Evolutionary conservation across 2,888 invertebrate genomes (phyloP).

Genomic region (Hirtodrosophila confusa): DNA sequence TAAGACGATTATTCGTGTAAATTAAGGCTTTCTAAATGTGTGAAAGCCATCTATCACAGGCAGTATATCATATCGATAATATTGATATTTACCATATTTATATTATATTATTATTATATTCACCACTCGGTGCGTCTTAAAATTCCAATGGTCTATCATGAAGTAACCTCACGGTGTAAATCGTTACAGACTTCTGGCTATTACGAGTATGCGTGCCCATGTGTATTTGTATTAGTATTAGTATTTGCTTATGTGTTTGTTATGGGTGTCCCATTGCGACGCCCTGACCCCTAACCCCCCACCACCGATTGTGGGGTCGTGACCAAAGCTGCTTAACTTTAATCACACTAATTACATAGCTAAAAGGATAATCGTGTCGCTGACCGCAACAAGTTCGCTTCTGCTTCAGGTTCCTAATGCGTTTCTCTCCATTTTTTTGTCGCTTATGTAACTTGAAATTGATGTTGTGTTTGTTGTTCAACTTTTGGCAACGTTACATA

Average conservation of each 20-base stretch:
- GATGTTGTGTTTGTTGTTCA: background rate
- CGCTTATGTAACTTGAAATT: conserved; percentile 1
- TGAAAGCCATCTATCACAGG: too few species aligned
- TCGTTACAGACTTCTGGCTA: conserved; percentile 4
- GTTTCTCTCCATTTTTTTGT: background rate
- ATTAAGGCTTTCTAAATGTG: too few species aligned
- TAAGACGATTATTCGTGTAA: too few species aligned
- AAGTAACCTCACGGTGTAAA: too few species aligned
- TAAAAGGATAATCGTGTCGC: conserved; percentile 82
- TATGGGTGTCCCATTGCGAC: conserved; percentile 32
- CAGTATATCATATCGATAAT: too few species aligned
- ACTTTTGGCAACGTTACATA: conserved; percentile 12
- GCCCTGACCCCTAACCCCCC: background rate
- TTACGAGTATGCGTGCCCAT: conserved; percentile 10
- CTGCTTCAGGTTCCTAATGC: conserved; percentile 29
- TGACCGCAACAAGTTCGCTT: conserved; percentile 57
- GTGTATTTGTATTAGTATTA: conserved; percentile 8
- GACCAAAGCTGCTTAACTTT: conserved; percentile 55
- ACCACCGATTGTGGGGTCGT: conserved; percentile 2
- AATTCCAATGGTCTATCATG: too few species aligned
- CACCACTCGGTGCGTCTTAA: too few species aligned
- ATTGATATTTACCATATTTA: too few species aligned
- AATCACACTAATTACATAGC: conserved; percentile 76
- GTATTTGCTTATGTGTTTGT: conserved; percentile 12
- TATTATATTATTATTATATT: too few species aligned